A percentile compares a stretch with the other conserved stretches of the same genome.
phyloP scores from a whole-genome alignment of 2,113 vertebrate genomes.

The Petaurus breviceps region DNA sequence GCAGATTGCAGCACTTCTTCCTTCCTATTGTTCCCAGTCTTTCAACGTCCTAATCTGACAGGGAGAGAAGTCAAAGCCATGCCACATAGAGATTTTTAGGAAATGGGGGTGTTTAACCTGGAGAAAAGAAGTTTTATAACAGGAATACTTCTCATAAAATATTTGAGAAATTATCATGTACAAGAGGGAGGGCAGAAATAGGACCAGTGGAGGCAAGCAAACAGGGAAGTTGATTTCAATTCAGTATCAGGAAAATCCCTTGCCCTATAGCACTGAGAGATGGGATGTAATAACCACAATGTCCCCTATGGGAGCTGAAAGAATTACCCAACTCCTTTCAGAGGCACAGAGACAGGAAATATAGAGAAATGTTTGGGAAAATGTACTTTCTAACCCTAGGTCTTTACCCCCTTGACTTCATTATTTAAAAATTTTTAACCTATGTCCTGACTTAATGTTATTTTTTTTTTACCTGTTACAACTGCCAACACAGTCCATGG shows the following conservation, averaged over 20 bases:
- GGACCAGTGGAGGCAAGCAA: background rate
- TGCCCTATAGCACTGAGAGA: background rate
- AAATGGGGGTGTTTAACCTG: background rate
- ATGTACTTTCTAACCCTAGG: background rate
- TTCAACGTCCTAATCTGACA: background rate
- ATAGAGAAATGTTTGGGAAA: background rate
- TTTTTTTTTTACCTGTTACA: background rate
- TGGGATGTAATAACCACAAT: background rate
- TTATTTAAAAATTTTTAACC: background rate
- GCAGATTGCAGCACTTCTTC: background rate
- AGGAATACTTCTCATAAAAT: background rate
- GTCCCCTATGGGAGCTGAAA: background rate
- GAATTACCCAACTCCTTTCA: background rate
- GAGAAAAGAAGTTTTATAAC: background rate
- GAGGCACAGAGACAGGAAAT: background rate
- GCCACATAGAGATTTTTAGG: background rate
- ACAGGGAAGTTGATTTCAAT: background rate
- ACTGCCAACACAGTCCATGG: background rate
- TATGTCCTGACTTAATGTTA: background rate
- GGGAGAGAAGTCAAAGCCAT: background rate
- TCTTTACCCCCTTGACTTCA: background rate
- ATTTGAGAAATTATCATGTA: background rate
- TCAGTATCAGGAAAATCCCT: background rate
- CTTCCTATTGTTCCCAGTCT: background rate
- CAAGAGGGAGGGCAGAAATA: background rate